Percentiles rank a stretch among this genome's conserved stretches.
phyloP scores from a whole-genome alignment of 2,888 invertebrate species.

The Theristus sp. region DNA sequence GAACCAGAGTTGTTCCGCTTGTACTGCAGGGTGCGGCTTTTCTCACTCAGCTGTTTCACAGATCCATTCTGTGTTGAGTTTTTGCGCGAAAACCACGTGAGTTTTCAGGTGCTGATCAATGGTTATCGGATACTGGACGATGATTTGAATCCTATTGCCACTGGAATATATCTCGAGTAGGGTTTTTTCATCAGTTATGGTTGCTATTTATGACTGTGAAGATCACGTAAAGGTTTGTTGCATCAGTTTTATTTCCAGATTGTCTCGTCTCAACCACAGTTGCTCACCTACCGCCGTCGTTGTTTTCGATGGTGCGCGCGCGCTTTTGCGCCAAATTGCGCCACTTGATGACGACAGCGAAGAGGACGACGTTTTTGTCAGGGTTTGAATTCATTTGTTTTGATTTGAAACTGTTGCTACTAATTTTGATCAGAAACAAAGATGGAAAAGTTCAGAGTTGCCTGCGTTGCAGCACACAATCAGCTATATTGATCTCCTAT shows the following conservation, averaged over 20 bases:
- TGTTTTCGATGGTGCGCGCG: neutral
- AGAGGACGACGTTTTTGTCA: too few relatives aligned
- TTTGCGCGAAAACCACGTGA: too few relatives aligned
- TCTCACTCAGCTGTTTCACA: too few relatives aligned
- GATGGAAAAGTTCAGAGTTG: too few relatives aligned
- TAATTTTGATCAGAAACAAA: too few relatives aligned
- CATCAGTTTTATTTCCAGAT: neutral
- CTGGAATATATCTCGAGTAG: neutral
- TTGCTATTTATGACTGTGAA: neutral
- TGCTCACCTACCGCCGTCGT: neutral
- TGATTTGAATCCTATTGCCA: neutral
- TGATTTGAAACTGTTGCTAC: too few relatives aligned
- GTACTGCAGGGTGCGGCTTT: neutral
- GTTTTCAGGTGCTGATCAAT: neutral
- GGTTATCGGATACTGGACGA: neutral
- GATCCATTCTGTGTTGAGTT: too few relatives aligned
- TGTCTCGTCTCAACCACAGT: neutral
- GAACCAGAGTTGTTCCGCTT: neutral
- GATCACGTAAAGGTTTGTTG: neutral
- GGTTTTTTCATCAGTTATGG: neutral
- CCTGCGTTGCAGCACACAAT: too few relatives aligned
- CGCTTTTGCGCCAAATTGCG: neutral
- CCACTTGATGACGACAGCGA: neutral
- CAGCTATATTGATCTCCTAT: neutral
- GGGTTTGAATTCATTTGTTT: too few relatives aligned